A percentile compares a stretch with the other conserved stretches of the same genome.
These are phyloP conservation scores for Corapipo altera DNA, from an alignment of 2,113 vertebrate genomes.

Conservation along the genomic window DNA sequence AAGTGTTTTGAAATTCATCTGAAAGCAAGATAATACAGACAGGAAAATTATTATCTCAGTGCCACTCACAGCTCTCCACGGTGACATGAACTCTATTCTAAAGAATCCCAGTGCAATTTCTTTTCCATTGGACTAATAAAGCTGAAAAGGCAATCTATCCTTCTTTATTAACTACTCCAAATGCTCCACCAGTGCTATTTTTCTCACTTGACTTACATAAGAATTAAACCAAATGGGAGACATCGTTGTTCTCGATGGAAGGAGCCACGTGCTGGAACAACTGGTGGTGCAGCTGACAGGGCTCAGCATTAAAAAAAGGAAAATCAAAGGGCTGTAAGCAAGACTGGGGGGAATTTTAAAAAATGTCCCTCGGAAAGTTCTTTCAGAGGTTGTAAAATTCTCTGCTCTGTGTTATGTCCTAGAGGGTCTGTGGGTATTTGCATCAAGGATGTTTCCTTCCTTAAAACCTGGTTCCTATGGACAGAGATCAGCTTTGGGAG, in stretches of 20 bases:
- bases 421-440: neutral
- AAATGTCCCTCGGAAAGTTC: neutral
- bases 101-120: slow-evolving; percentile 48
- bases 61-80: slow-evolving; percentile 31
- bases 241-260: slow-evolving; percentile 20
- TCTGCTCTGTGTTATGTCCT: neutral
- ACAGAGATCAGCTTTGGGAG: rapidly evolving
- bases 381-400: neutral
- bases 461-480: neutral
- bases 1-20: slow-evolving; percentile 29
- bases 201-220: slow-evolving; percentile 44
- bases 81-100: slow-evolving; percentile 35
- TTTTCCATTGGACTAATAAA: slow-evolving; percentile 51
- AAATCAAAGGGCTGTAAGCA: neutral
- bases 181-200: slow-evolving; percentile 3
- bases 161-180: slow-evolving; percentile 57
- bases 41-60: slow-evolving; percentile 49
- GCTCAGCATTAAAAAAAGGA: neutral
- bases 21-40: slow-evolving; percentile 40
- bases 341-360: neutral
- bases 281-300: slow-evolving; percentile 9
- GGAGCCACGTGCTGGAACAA: slow-evolving; percentile 1
- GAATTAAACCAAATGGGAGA: slow-evolving; percentile 43
- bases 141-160: slow-evolving; percentile 52
- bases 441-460: neutral